Evolutionary conservation across 2,113 vertebrate species (phyloP).

Genomic region (Ahaetulla prasina): DNA sequence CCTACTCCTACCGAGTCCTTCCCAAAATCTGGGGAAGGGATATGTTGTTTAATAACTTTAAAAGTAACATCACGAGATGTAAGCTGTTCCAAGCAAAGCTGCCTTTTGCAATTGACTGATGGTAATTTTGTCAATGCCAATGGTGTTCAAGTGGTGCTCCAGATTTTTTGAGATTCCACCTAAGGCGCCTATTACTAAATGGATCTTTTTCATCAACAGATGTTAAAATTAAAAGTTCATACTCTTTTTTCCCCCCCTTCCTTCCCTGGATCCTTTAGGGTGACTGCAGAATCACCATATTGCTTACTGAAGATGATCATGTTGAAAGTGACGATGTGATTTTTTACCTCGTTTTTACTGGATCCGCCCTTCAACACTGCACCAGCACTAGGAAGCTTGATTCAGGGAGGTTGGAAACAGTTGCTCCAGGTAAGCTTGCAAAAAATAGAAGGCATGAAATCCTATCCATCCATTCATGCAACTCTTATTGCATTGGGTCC

Average conservation of each 20-base stretch:
- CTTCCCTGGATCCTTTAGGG: slow-evolving; percentile 70
- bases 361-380: slow-evolving; percentile 86
- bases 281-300: slow-evolving; percentile 84
- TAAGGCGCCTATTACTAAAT: neutral
- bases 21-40: too few species aligned
- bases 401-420: slow-evolving; percentile 82
- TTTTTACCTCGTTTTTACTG: slow-evolving; percentile 90
- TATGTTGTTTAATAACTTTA: neutral
- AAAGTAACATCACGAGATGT: neutral
- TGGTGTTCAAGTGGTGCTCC: neutral
- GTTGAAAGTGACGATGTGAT: slow-evolving; percentile 78
- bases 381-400: slow-evolving; percentile 82
- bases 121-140: neutral
- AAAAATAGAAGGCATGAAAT: neutral
- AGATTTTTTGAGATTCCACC: neutral
- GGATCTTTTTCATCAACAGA: neutral
- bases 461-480: slow-evolving; percentile 25
- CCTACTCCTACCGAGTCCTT: too few species aligned
- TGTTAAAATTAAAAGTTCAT: neutral
- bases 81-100: neutral
- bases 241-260: slow-evolving; percentile 13
- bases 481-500: slow-evolving; percentile 41
- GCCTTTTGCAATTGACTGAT: neutral
- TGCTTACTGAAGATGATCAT: slow-evolving; percentile 79
- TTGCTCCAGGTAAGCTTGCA: slow-evolving; percentile 83